phyloP scores from a whole-genome alignment of 1,140 invertebrate species.

The Calliphora vicina region DNA sequence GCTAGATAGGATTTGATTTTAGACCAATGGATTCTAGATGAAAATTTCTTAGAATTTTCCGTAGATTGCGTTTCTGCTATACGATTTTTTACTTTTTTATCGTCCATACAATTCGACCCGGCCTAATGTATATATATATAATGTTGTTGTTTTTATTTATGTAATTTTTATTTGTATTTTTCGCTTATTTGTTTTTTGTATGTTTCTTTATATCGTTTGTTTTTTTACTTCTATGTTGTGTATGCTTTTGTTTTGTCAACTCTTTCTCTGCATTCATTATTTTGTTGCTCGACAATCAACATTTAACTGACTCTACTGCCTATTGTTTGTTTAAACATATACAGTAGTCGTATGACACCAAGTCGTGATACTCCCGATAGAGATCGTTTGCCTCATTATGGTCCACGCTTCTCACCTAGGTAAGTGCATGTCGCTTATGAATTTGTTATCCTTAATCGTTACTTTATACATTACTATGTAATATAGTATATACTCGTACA shows the following conservation, averaged over 20 bases:
- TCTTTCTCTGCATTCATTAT: constrained; percentile 47
- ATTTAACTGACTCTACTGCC: constrained; percentile 38
- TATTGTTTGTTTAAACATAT: constrained; percentile 29
- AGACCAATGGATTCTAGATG: too few relatives aligned
- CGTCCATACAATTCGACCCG: too few relatives aligned
- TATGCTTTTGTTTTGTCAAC: constrained; percentile 41
- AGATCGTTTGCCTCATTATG: constrained; percentile 80
- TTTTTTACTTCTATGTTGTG: constrained; percentile 39
- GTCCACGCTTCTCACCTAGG: constrained; percentile 82
- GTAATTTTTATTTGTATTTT: background rate
- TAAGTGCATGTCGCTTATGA: constrained; percentile 64
- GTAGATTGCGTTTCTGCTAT: too few relatives aligned
- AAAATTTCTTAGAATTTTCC: too few relatives aligned
- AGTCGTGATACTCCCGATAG: constrained; percentile 81
- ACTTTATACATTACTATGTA: background rate
- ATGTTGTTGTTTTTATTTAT: background rate
- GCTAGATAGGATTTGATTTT: too few relatives aligned
- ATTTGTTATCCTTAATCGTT: background rate
- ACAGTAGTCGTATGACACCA: constrained; percentile 79
- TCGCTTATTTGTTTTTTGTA: background rate
- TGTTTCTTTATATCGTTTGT: constrained; percentile 22
- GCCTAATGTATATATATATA: too few relatives aligned
- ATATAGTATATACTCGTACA: background rate
- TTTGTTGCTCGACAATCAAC: constrained; percentile 43
- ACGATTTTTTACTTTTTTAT: too few relatives aligned